A percentile compares a stretch with the other conserved stretches of the same genome.
These are phyloP conservation scores for Lophius piscatorius DNA, from an alignment of 2,113 vertebrate species.

Conservation along the genomic window DNA sequence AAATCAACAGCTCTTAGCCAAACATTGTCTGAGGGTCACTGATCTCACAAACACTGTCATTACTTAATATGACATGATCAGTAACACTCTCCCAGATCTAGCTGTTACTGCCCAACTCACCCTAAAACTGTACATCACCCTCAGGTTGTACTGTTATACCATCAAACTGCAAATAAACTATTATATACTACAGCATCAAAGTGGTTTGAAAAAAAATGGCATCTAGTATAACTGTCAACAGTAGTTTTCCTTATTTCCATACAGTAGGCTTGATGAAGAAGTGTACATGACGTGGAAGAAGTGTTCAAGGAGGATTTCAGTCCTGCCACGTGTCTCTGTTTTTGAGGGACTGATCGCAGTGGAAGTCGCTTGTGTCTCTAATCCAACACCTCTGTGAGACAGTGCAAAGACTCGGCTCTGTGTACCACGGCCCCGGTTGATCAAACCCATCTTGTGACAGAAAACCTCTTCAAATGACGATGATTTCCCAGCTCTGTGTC, in stretches of 20 bases:
- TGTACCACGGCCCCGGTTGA: conserved; percentile 64
- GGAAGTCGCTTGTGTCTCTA: conserved; percentile 77
- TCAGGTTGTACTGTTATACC: background rate
- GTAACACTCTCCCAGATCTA: conserved; percentile 25
- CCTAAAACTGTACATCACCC: background rate
- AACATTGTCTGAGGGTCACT: conserved; percentile 44
- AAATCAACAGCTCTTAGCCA: conserved; percentile 74
- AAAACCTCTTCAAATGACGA: conserved; percentile 71
- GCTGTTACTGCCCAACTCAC: conserved; percentile 7
- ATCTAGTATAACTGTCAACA: conserved; percentile 48
- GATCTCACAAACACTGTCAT: conserved; percentile 37
- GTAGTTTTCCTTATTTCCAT: conserved; percentile 66
- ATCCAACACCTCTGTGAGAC: conserved; percentile 78
- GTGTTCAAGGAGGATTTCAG: conserved; percentile 66
- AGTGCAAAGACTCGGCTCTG: conserved; percentile 75
- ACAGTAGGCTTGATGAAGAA: conserved; percentile 61
- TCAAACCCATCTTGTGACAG: conserved; percentile 78
- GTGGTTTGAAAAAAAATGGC: background rate
- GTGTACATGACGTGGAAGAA: conserved; percentile 55
- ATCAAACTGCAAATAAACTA: too few relatives aligned
- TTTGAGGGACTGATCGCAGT: conserved; percentile 77
- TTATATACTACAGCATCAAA: conserved; percentile 10
- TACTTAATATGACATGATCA: conserved; percentile 59
- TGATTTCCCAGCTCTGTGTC: conserved; percentile 70
- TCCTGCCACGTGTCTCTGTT: conserved; percentile 49